These are phyloP conservation scores for Poecile atricapillus DNA, from an alignment of 2,113 vertebrate genomes.

Conservation along the genomic window DNA sequence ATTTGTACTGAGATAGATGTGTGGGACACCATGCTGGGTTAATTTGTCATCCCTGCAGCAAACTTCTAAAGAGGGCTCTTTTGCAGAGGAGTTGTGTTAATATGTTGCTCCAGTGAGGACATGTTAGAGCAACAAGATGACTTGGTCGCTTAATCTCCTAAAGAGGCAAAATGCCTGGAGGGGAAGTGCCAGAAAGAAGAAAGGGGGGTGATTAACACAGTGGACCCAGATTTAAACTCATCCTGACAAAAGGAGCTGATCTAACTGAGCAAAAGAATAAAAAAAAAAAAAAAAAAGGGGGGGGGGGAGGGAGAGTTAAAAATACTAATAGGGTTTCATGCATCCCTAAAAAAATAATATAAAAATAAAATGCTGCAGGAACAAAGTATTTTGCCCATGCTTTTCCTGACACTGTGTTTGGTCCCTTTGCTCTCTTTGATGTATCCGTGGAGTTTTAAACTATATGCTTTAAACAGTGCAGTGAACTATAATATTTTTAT, in stretches of 20 bases:
- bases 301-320: neutral
- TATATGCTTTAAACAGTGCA: slow-evolving; percentile 45
- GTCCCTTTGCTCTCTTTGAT: slow-evolving; percentile 40
- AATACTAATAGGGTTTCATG: slow-evolving; percentile 60
- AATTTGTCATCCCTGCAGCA: slow-evolving; percentile 78
- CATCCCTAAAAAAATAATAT: slow-evolving; percentile 56
- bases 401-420: neutral
- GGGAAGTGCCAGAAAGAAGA: slow-evolving; percentile 59
- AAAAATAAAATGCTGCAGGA: slow-evolving; percentile 36
- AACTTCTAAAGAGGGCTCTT: slow-evolving; percentile 73
- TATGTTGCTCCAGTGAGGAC: slow-evolving; percentile 67
- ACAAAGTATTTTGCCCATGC: neutral
- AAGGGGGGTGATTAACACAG: slow-evolving; percentile 59
- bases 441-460: slow-evolving; percentile 19
- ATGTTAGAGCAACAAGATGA: slow-evolving; percentile 66
- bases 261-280: slow-evolving; percentile 37
- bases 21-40: slow-evolving; percentile 77
- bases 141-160: slow-evolving; percentile 71
- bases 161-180: slow-evolving; percentile 67
- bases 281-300: no score
- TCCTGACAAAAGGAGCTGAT: slow-evolving; percentile 55
- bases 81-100: slow-evolving; percentile 58
- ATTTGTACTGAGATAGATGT: slow-evolving; percentile 78
- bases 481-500: slow-evolving; percentile 59
- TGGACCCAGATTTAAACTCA: slow-evolving; percentile 60